Conservation (phyloP, 2,888 invertebrate genomes). For the Epiblema foenella region DNA sequence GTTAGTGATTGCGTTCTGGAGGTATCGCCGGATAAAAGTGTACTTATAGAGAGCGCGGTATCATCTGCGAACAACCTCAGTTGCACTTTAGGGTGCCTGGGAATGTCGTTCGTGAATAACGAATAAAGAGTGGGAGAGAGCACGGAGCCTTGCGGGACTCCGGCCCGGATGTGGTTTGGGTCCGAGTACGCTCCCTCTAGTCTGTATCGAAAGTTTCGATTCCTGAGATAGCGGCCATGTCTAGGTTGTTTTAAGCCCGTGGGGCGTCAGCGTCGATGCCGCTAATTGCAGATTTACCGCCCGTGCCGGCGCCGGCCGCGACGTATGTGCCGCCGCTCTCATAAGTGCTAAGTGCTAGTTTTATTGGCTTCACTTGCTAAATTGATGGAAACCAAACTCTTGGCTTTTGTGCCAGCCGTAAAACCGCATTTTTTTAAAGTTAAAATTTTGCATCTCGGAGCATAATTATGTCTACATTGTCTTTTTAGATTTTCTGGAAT, state of each 20-base stretch:
- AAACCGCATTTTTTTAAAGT: conserved; percentile 2
- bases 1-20: no score
- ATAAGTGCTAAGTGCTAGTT: conserved; percentile 34
- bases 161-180: no score
- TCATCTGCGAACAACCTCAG: no score
- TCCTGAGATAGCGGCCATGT: no score
- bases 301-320: conserved; percentile 30
- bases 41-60: no score
- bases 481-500: background rate
- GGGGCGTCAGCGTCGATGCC: conserved; percentile 17
- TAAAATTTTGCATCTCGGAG: conserved; percentile 1
- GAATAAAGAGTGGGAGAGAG: no score
- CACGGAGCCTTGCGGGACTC: no score
- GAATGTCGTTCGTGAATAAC: no score
- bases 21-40: no score
- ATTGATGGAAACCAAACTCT: conserved; percentile 22
- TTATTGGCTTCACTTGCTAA: conserved; percentile 31
- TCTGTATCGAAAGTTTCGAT: no score
- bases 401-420: conserved; percentile 16
- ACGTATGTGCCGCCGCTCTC: conserved; percentile 32
- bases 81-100: no score
- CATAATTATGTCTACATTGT: background rate
- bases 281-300: conserved; percentile 32
- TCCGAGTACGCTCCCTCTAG: no score
- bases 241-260: background rate